Evolutionary conservation across 1,140 invertebrate genomes (phyloP).

Genomic region (Sycophaga agraensis): DNA sequence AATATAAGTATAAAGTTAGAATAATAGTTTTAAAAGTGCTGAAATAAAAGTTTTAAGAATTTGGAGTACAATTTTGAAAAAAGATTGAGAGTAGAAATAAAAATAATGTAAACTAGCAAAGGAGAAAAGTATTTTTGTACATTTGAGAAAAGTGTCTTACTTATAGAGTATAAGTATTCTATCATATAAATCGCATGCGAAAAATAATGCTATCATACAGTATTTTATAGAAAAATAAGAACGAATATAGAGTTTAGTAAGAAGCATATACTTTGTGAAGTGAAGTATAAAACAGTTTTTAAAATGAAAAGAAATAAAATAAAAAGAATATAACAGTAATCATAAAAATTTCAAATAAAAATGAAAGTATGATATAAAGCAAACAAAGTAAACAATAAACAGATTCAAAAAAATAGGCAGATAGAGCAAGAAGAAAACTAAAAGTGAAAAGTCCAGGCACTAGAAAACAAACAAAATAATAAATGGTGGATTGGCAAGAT

Average conservation of each 20-base stretch:
- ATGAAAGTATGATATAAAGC: conserved; percentile 10
- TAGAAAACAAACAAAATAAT: conserved; percentile 29
- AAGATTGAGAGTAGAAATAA: conserved; percentile 7
- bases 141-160: not conserved
- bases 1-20: not conserved
- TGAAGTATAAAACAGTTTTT: conserved; percentile 2
- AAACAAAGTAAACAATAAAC: conserved; percentile 34
- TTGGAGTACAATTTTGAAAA: not conserved
- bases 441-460: conserved; percentile 33
- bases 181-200: too few relatives aligned
- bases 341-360: conserved; percentile 14
- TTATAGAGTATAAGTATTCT: too few relatives aligned
- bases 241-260: not conserved
- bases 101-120: conserved; percentile 16
- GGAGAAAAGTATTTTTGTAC: not conserved
- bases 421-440: conserved; percentile 30
- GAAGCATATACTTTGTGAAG: too few relatives aligned
- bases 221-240: not conserved
- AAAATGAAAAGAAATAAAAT: conserved; percentile 32
- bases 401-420: conserved; percentile 30
- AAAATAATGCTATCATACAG: too few relatives aligned
- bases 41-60: too few relatives aligned
- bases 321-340: conserved; percentile 18
- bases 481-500: conserved; percentile 26
- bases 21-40: not conserved